These are phyloP conservation scores for Drosophila prosaltans DNA, from an alignment of 1,140 invertebrate species.

Conservation along the genomic window DNA sequence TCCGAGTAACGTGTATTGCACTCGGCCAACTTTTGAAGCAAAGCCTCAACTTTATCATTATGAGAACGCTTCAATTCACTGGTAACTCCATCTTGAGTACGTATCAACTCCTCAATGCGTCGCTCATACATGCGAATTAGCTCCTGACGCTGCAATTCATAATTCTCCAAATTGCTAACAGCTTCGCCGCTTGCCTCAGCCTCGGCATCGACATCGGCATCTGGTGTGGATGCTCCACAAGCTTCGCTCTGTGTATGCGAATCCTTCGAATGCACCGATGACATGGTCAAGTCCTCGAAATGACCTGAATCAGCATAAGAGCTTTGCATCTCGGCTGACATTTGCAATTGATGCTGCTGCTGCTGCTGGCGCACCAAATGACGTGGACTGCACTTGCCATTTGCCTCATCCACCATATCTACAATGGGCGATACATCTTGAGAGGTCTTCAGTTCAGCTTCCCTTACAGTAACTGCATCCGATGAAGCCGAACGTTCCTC, in stretches of 20 bases:
- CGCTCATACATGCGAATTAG: constrained; percentile 89
- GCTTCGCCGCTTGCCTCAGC: constrained; percentile 30
- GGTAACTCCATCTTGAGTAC: constrained; percentile 87
- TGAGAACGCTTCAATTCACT: constrained; percentile 89
- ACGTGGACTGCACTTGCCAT: constrained; percentile 83
- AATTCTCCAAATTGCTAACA: constrained; percentile 58
- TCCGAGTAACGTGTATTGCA: constrained; percentile 90
- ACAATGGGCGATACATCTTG: constrained; percentile 83
- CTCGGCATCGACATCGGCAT: constrained; percentile 28
- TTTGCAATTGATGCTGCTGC: constrained; percentile 50
- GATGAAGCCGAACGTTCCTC: constrained; percentile 89
- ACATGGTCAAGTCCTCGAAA: constrained; percentile 91
- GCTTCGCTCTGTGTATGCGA: constrained; percentile 86
- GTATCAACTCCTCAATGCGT: constrained; percentile 89
- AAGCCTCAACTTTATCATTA: constrained; percentile 90
- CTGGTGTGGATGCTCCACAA: constrained; percentile 83
- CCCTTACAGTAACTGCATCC: constrained; percentile 89
- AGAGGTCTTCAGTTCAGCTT: constrained; percentile 85
- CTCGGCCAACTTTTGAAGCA: constrained; percentile 91
- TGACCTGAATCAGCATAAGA: constrained; percentile 93
- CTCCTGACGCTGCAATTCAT: constrained; percentile 86
- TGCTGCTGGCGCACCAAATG: constrained; percentile 68
- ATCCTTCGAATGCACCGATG: constrained; percentile 89
- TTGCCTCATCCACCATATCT: constrained; percentile 82
- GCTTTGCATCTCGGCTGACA: constrained; percentile 85